A percentile compares a stretch with the other conserved stretches of the same genome.
phyloP scores from a whole-genome alignment of 2,797 vertebrate genomes.

The Xenentodon cancila region DNA sequence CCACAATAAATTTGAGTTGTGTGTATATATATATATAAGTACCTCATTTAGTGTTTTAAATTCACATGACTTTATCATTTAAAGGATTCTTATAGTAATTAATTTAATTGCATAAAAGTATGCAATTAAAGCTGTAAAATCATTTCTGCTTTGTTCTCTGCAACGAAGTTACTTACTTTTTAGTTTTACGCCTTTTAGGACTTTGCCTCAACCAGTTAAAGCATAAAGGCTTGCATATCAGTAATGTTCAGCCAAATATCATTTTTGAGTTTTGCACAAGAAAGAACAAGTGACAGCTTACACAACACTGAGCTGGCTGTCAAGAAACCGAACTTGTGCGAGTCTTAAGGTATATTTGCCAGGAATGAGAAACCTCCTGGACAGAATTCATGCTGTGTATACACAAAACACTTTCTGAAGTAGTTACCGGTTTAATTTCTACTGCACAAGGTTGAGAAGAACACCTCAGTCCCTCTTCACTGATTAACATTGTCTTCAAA shows the following conservation, averaged over 20 bases:
- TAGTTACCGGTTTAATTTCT: not conserved
- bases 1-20: too few relatives aligned
- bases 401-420: constrained; percentile 7
- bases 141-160: too few relatives aligned
- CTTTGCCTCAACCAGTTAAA: constrained; percentile 17
- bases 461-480: too few relatives aligned
- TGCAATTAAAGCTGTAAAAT: too few relatives aligned
- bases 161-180: too few relatives aligned
- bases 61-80: too few relatives aligned
- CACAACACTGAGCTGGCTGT: constrained; percentile 10
- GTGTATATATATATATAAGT: too few relatives aligned
- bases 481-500: not conserved
- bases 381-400: constrained; percentile 1
- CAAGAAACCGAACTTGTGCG: constrained; percentile 3
- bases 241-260: constrained; percentile 1
- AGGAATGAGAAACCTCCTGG: constrained; percentile 10
- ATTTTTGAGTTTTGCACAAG: constrained; percentile 16
- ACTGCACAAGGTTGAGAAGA: not conserved
- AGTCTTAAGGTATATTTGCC: constrained; percentile 9
- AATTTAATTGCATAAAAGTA: too few relatives aligned
- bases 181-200: not conserved
- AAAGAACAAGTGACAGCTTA: constrained; percentile 23
- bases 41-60: too few relatives aligned
- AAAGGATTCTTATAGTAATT: too few relatives aligned
- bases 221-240: not conserved